Percentiles rank a stretch among this genome's conserved stretches.
These are phyloP conservation scores for Alethe diademata DNA, from an alignment of 2,113 vertebrate genomes.

Conservation along the genomic window DNA sequence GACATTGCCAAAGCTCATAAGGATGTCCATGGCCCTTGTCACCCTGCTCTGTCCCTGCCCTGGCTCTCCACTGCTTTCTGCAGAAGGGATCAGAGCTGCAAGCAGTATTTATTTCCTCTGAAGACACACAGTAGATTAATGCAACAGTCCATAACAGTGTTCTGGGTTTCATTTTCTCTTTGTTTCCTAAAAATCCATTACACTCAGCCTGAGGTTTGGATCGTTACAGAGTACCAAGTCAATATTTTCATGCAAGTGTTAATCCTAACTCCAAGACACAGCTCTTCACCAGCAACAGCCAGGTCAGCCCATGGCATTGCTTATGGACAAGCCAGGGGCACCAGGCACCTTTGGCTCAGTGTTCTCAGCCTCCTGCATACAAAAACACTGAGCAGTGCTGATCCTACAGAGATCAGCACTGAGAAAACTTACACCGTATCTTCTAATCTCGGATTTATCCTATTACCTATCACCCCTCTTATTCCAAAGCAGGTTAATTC, in stretches of 20 bases:
- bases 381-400: neutral
- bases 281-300: neutral
- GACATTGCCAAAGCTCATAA: accelerated
- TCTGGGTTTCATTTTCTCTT: neutral
- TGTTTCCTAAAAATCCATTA: neutral
- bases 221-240: neutral
- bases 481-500: neutral
- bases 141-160: neutral
- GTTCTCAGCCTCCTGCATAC: neutral
- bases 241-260: neutral
- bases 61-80: neutral
- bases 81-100: neutral
- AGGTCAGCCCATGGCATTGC: neutral
- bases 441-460: neutral
- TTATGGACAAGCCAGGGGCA: neutral
- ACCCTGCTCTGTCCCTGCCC: neutral
- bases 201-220: neutral
- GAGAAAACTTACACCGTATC: neutral
- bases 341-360: neutral
- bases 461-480: neutral
- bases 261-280: neutral
- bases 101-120: neutral
- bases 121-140: neutral
- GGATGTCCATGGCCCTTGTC: neutral
- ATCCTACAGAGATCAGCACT: neutral